Evolutionary conservation across 1,140 invertebrate genomes (phyloP), one percentile per base, ranked within the genome.

Genomic region (Panulirus ornatus): DNA sequence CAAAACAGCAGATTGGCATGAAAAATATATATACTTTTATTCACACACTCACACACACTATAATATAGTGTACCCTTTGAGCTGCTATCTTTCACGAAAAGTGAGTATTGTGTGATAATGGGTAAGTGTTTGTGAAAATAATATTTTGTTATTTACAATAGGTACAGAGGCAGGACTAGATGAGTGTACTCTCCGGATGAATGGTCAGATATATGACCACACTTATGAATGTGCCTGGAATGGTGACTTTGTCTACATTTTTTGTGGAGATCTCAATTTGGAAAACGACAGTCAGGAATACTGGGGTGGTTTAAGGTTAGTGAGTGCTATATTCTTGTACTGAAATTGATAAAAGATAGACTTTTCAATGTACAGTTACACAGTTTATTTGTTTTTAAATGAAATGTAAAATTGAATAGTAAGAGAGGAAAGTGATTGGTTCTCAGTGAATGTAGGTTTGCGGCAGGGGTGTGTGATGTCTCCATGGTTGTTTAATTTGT

Each of bases 241-340:
- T 93, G 93, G 92, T 30, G 95, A 97, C 51, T 99, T 98, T 93
- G 97, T 99, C 0, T 99, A 99, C 93, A 96, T 99, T 47, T 96
- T 97, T 92, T 99, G 99, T 93, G 98, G 97, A 1, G 95, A 96
- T 75, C 95, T 96, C 91, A 97, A 97, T 94, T 92, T 97, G 8
- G 95, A 96, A 19, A 93, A 95, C 5, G 94, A 94, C 16, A 94
- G 96, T 66, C 66, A 83, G 34, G 95, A 97, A 73, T 98, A 99
- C 93, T 99, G 99, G 99, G 99, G 99, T 70, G 99, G 99, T 40
- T 96, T 99, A 81, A 94, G 98, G 91, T n/a, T n/a, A n/a, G n/a
- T n/a, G n/a, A n/a, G n/a, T n/a, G n/a, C n/a, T n/a, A n/a, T n/a
- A n/a, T n/a, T n/a, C n/a, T n/a, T n/a, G n/a, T n/a, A n/a, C n/a